Evolutionary conservation across 1,140 invertebrate species (phyloP).

Genomic region (Drosophila rufa): DNA sequence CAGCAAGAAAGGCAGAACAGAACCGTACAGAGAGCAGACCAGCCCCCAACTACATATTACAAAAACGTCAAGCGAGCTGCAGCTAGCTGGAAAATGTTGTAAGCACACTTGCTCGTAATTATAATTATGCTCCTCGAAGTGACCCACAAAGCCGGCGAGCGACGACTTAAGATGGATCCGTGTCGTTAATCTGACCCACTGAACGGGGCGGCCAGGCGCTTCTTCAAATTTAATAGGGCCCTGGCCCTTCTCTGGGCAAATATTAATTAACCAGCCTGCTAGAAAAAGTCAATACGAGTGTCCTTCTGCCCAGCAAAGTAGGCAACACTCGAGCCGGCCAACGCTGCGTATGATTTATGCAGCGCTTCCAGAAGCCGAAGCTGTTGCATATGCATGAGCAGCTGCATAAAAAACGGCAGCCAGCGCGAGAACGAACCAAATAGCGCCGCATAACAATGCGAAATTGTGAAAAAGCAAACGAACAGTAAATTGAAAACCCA

Average conservation of each 20-base stretch:
- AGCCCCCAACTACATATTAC: constrained; percentile 24
- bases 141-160: constrained; percentile 41
- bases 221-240: constrained; percentile 25
- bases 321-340: constrained; percentile 38
- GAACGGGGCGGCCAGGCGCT: not conserved
- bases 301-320: constrained; percentile 38
- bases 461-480: constrained; percentile 38
- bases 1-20: constrained; percentile 21
- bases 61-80: constrained; percentile 21
- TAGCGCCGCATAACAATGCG: constrained; percentile 49
- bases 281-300: constrained; percentile 29
- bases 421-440: constrained; percentile 36
- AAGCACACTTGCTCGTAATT: constrained; percentile 49
- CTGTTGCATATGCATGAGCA: constrained; percentile 77
- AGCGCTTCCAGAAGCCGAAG: constrained; percentile 57
- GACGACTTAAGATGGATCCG: constrained; percentile 39
- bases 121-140: constrained; percentile 57
- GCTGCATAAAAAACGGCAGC: constrained; percentile 9
- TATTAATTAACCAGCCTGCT: constrained; percentile 59
- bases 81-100: constrained; percentile 46
- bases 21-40: not conserved
- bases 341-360: constrained; percentile 76
- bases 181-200: constrained; percentile 63
- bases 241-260: constrained; percentile 47
- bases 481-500: constrained; percentile 52